phyloP scores from a whole-genome alignment of 2,888 invertebrate genomes.

The Drosophila paracracens region DNA sequence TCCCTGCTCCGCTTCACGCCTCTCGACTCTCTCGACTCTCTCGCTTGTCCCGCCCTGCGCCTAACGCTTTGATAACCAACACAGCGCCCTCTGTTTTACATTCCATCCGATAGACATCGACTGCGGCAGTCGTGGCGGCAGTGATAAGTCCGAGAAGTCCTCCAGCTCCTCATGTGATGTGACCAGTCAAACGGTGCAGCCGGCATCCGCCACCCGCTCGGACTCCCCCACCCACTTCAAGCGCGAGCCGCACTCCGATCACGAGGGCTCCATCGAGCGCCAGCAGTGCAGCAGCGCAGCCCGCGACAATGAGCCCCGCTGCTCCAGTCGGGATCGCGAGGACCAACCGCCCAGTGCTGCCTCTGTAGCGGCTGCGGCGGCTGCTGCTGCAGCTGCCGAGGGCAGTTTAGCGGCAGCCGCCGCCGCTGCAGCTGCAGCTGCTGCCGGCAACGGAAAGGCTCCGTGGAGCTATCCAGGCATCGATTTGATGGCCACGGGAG shows the following conservation, averaged over 20 bases:
- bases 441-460: conserved; percentile 85
- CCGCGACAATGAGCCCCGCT: conserved; percentile 69
- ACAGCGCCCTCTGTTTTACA: conserved; percentile 80
- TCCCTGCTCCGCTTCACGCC: conserved; percentile 15
- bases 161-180: conserved; percentile 77
- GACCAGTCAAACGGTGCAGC: conserved; percentile 50
- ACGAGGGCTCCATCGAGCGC: conserved; percentile 78
- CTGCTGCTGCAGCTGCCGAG: conserved; percentile 78
- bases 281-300: conserved; percentile 58
- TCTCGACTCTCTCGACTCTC: conserved; percentile 16
- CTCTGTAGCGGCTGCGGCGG: conserved; percentile 71
- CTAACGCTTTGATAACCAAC: conserved; percentile 76
- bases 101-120: conserved; percentile 80
- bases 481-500: conserved; percentile 94
- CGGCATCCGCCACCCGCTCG: conserved; percentile 63
- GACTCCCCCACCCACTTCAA: conserved; percentile 83
- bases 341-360: conserved; percentile 84
- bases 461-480: conserved; percentile 90
- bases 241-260: conserved; percentile 82
- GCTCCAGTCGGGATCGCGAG: conserved; percentile 76
- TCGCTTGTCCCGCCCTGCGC: conserved; percentile 31
- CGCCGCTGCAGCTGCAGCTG: conserved; percentile 82
- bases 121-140: conserved; percentile 82
- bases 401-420: conserved; percentile 81
- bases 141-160: conserved; percentile 84